Evolutionary conservation across 2,888 invertebrate genomes (phyloP), one percentile per base, ranked within the genome.

Genomic region (Eupithecia abbreviata): DNA sequence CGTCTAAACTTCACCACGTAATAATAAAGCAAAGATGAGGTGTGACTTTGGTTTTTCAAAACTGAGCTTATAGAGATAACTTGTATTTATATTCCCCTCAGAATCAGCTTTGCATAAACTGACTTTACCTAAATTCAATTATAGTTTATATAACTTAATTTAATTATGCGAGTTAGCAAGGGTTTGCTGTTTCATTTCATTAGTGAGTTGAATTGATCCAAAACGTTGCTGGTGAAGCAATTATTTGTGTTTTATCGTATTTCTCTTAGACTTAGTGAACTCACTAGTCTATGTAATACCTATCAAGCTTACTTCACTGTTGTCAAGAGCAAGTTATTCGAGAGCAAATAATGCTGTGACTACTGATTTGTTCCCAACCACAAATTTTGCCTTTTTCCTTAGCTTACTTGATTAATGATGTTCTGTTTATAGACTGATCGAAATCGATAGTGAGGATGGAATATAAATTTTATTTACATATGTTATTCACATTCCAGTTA

Each of bases 141-240:
- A 81, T 80, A 78, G 77, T 81, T 84, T 80, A 82, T 84, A 80
- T 82, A 66, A 42, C 58, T 58, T 9, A 7, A 18, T 58, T 58
- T 82, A 80, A 82, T 84, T 83, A 68, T 79, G 73, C 72, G 82
- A 81, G 82, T 83, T 84, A 85, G 85, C 85, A 82, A 84, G 84
- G 85, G 86, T 84, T 79, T 80, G 68, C 68, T 69, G 18, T 47
- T 69, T 69, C 30, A 69, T 69, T 69, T 69, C 47, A 69, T 69
- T 69, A 69, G 68, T 68, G 18, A 3, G 45, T 67, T 0, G 45
- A 43, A 67, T 67, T 43, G 43, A 67, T 43, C 45, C n/a, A n/a
- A 67, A 66, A 67, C 9, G 43, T 67, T 15, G 42, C 13, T 42
- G 42, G 15, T 42, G 18, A 42, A 15, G 13, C 66, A 15, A 42